Evolutionary conservation across 35 echinoderm and acorn worm species (phyloP).

Genomic region (Ophiothrix spiculata): DNA sequence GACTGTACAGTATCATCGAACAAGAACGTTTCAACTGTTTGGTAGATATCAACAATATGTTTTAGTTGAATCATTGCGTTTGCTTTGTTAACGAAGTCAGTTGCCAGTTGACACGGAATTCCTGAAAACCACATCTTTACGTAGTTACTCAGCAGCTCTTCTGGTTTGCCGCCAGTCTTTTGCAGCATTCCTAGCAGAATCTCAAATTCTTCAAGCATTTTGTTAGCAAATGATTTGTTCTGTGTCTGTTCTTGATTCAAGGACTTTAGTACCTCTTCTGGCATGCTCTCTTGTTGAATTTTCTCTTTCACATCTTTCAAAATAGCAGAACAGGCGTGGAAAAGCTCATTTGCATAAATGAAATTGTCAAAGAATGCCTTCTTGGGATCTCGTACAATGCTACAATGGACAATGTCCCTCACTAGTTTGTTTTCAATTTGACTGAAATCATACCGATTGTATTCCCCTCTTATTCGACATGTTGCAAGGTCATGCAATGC

Average conservation of each 20-base stretch:
- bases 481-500: background rate
- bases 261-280: background rate
- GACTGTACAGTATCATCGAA: background rate
- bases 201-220: background rate
- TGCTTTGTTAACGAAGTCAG: background rate
- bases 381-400: background rate
- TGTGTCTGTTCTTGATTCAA: background rate
- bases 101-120: background rate
- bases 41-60: background rate
- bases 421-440: background rate
- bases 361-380: background rate
- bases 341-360: background rate
- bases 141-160: background rate
- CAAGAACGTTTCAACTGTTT: background rate
- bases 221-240: background rate
- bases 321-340: background rate
- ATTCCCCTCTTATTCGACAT: background rate
- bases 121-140: background rate
- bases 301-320: background rate
- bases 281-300: background rate
- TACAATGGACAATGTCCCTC: background rate
- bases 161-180: background rate
- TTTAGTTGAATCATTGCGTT: background rate
- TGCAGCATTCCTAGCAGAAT: background rate
- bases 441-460: background rate